Evolutionary conservation across 1,140 invertebrate species (phyloP).

Genomic region (Euwallacea fornicatus): DNA sequence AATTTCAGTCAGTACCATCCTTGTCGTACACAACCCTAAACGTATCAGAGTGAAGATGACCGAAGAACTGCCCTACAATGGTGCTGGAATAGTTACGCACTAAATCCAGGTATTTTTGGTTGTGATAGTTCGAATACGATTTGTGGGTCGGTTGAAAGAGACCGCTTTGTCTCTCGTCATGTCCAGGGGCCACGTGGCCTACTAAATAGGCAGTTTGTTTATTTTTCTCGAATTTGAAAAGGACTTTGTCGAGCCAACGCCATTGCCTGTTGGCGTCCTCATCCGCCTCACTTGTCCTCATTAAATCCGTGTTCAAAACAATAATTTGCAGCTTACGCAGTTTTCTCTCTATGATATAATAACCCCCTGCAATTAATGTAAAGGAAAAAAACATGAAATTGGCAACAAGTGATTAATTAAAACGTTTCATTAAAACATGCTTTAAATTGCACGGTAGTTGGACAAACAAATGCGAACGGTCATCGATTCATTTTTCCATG

Average conservation of each 20-base stretch:
- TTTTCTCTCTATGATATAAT: slow-evolving; percentile 81
- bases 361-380: slow-evolving; percentile 68
- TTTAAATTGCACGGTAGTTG: background rate
- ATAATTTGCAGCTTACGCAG: slow-evolving; percentile 75
- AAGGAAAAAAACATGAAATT: background rate
- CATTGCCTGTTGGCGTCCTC: slow-evolving; percentile 70
- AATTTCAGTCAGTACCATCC: slow-evolving; percentile 58
- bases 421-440: background rate
- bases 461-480: background rate
- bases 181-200: slow-evolving; percentile 85
- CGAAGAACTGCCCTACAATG: slow-evolving; percentile 90
- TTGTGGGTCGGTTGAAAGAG: slow-evolving; percentile 59
- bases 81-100: slow-evolving; percentile 74
- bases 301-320: slow-evolving; percentile 84
- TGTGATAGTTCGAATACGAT: slow-evolving; percentile 66
- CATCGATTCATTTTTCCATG: slow-evolving; percentile 4
- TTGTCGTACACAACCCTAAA: slow-evolving; percentile 83
- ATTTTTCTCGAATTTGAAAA: slow-evolving; percentile 67
- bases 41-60: slow-evolving; percentile 87
- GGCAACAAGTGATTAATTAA: no score
- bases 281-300: slow-evolving; percentile 60
- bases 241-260: slow-evolving; percentile 73
- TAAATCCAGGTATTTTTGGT: slow-evolving; percentile 70
- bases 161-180: slow-evolving; percentile 74
- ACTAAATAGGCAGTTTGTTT: slow-evolving; percentile 84